A percentile compares a stretch with the other conserved stretches of the same genome.
Evolutionary conservation across 2,888 invertebrate genomes (phyloP).

Genomic region (Melitaea athalia): DNA sequence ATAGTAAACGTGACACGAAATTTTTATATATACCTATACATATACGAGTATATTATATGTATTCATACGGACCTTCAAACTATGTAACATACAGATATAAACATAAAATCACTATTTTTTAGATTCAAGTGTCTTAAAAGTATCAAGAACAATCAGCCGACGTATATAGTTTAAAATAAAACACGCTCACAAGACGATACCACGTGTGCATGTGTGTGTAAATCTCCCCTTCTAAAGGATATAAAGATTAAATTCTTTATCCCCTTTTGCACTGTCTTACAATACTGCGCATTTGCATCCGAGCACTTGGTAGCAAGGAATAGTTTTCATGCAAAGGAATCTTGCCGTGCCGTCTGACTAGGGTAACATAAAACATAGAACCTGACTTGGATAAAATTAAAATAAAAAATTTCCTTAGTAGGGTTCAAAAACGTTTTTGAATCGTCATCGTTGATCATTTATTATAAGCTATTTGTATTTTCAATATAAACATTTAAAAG

Average conservation of each 20-base stretch:
- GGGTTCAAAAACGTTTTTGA: too few relatives aligned
- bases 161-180: background rate
- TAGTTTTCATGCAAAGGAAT: conserved; percentile 7
- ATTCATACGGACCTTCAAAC: too few relatives aligned
- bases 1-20: too few relatives aligned
- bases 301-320: background rate
- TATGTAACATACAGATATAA: background rate
- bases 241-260: conserved; percentile 8
- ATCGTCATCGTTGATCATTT: too few relatives aligned
- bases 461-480: too few relatives aligned
- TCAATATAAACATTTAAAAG: too few relatives aligned
- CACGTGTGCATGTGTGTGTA: background rate
- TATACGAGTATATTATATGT: too few relatives aligned
- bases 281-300: conserved; percentile 15
- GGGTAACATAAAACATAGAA: conserved; percentile 2
- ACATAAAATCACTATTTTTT: background rate
- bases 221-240: background rate
- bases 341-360: background rate
- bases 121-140: background rate
- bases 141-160: conserved; percentile 4
- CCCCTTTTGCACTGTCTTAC: background rate
- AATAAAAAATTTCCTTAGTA: background rate
- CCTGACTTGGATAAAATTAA: background rate
- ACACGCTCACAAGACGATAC: background rate
- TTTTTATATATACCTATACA: too few relatives aligned